These are phyloP conservation scores for Ormyrus labotus DNA, from an alignment of 2,888 invertebrate species.

Conservation along the genomic window DNA sequence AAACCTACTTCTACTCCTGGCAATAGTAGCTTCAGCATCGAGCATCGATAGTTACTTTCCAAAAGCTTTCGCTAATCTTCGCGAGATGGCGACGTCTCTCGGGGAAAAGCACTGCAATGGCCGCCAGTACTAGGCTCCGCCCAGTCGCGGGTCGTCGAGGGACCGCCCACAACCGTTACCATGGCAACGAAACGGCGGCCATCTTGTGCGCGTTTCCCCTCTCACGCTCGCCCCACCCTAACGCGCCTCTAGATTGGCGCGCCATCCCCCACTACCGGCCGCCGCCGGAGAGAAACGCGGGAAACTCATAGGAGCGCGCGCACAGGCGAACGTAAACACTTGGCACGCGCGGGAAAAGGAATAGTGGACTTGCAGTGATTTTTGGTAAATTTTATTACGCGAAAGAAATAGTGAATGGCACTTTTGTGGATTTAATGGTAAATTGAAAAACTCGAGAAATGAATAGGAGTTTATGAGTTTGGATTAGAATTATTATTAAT, in stretches of 20 bases:
- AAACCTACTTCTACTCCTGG: no score
- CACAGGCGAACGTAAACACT: not conserved
- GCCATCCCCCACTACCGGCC: no score
- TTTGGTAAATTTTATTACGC: no score
- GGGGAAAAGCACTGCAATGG: conserved; percentile 67
- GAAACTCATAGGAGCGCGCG: conserved; percentile 21
- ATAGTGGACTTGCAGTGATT: no score
- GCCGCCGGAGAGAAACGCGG: conserved; percentile 48
- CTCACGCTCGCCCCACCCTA: not conserved
- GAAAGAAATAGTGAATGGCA: no score
- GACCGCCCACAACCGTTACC: conserved; percentile 61
- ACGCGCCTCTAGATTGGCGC: not conserved
- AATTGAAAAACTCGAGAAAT: no score
- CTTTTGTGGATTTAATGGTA: no score
- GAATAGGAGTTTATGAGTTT: no score
- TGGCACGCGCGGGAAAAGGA: no score
- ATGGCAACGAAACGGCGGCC: conserved; percentile 68
- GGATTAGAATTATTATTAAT: no score
- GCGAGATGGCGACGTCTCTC: conserved; percentile 68
- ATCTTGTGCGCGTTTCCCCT: conserved; percentile 63
- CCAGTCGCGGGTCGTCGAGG: conserved; percentile 62
- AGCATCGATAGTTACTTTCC: not conserved
- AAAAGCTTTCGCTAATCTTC: conserved; percentile 22
- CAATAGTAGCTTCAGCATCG: no score
- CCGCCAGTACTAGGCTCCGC: conserved; percentile 67